Evolutionary conservation across 2,888 invertebrate genomes (phyloP), one percentile per base, ranked within the genome.

Genomic region (Drosophila hamatofila): DNA sequence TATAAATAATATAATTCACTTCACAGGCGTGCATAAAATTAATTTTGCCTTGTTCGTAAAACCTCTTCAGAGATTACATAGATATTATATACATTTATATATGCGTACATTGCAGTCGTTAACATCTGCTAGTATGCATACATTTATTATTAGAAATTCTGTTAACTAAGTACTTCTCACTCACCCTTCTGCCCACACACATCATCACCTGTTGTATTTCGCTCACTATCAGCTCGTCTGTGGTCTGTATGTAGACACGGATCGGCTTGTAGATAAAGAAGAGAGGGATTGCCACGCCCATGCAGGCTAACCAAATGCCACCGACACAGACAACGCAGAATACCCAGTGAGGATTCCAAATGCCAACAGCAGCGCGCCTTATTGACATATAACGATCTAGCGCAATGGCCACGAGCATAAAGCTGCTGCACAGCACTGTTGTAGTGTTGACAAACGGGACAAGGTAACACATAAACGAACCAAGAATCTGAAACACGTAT

Each of bases 381-480:
- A 94, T 93, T 44, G 93, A 94, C 87, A 93, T 91, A 75, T 94
- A 95, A 56, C 95, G 92, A 83, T 95, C 94, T 57, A 94, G 72
- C 3, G 95, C 94, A 23, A 95, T 94, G 18, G 93, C 93, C 14
- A 94, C 92, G 21, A 95, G 89, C 1, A 94, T 93, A 56, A 94
- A 86, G 16, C 94, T 94, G 78, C 94, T 94, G 2, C 93, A 93
- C 39, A 94, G 81, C 41, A 94, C 92, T 3, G 94, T 94, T 1
- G 93, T 91, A 1, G 94, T 93, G 78, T 94, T 94, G 1, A 93
- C 78, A 78, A 94, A 93, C 3, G 95, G 94, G 56, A 94, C 91
- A 37, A 93, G 89, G 23, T 91, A 89, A 75, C 95, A 95, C 92
- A 94, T 85, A 44, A 93, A 86, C 18, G 88, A 74, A 1, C 94